Evolutionary conservation across 2,888 invertebrate species (phyloP).

Genomic region (Perdita meconis): DNA sequence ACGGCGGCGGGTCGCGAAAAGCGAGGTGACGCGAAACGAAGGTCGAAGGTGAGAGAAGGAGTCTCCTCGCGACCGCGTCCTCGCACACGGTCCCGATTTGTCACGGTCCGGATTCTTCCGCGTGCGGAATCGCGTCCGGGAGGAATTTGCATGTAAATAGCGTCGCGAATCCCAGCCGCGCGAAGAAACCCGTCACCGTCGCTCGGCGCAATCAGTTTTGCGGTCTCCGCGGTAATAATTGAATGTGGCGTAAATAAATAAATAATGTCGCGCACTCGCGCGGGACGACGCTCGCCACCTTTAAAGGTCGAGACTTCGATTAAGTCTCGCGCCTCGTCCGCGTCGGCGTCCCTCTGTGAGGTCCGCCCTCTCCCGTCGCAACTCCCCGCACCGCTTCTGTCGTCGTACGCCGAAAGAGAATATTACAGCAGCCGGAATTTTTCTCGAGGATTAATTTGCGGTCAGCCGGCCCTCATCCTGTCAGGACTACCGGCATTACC

Average conservation of each 20-base stretch:
- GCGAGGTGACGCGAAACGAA: constrained; percentile 50
- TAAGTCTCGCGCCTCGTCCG: constrained; percentile 72
- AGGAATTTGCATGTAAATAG: constrained; percentile 82
- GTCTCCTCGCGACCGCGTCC: constrained; percentile 28
- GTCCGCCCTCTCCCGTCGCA: constrained; percentile 3
- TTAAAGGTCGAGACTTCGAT: constrained; percentile 81
- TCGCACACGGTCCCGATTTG: constrained; percentile 60
- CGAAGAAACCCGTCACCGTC: constrained; percentile 43
- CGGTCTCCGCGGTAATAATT: constrained; percentile 81
- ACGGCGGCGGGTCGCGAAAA: constrained; percentile 15
- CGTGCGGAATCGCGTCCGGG: constrained; percentile 62
- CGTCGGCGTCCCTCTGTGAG: constrained; percentile 71
- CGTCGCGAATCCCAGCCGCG: constrained; percentile 76
- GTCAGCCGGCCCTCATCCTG: constrained; percentile 68
- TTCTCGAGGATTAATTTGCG: constrained; percentile 80
- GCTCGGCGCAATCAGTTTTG: constrained; percentile 79
- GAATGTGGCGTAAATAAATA: constrained; percentile 84
- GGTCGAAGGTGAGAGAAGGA: constrained; percentile 64
- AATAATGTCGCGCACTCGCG: constrained; percentile 79
- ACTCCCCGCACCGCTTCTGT: not conserved
- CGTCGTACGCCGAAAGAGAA: constrained; percentile 72
- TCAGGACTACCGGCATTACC: constrained; percentile 72
- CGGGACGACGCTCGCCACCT: constrained; percentile 66
- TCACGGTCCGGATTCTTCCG: constrained; percentile 69
- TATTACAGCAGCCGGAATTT: constrained; percentile 74